Evolutionary conservation across 2,113 vertebrate genomes (phyloP).

Genomic region (Ariopsis seemanni): DNA sequence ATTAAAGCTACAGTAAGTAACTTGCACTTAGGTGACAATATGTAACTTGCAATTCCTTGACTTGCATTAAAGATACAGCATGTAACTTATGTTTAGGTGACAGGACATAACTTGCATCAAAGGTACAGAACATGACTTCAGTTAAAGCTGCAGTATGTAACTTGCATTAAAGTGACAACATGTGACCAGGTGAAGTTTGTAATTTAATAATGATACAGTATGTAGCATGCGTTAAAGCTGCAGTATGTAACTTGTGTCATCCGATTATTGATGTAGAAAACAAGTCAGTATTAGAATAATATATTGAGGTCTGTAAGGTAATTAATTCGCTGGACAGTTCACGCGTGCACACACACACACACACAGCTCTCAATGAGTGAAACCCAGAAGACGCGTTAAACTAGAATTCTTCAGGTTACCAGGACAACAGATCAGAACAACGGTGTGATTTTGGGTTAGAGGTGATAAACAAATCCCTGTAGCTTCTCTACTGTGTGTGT

Average conservation of each 20-base stretch:
- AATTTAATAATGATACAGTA: background rate
- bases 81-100: background rate
- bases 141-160: background rate
- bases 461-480: constrained; percentile 55
- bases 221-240: background rate
- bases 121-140: background rate
- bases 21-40: too few relatives aligned
- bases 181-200: background rate
- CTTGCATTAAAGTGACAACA: background rate
- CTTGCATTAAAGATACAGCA: background rate
- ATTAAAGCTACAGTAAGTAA: background rate
- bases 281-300: background rate
- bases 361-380: constrained; percentile 20
- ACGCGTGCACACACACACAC: constrained; percentile 3
- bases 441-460: constrained; percentile 54
- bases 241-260: background rate
- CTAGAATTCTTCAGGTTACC: constrained; percentile 57
- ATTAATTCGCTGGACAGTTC: constrained; percentile 10
- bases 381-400: constrained; percentile 57
- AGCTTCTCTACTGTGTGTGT: constrained; percentile 25
- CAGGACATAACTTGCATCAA: background rate
- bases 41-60: background rate
- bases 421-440: constrained; percentile 58
- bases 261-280: background rate
- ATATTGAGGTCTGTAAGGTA: background rate